Evolutionary conservation across 2,113 vertebrate genomes (phyloP).

Genomic region (Pseudorasbora parva): DNA sequence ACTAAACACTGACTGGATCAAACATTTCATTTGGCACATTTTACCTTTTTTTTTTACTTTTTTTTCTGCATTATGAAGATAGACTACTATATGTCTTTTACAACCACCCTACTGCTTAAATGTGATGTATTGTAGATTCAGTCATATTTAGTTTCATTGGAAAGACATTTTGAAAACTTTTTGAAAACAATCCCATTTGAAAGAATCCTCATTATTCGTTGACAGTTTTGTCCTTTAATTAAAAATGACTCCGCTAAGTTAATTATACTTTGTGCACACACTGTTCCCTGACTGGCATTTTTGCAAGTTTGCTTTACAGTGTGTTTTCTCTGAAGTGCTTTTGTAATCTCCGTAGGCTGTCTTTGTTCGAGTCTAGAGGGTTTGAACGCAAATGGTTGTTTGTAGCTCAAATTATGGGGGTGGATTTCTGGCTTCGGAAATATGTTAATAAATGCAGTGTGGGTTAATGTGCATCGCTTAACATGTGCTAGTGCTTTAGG

Average conservation of each 20-base stretch:
- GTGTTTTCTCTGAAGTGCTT: constrained; percentile 11
- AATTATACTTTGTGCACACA: not conserved
- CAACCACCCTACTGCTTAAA: not conserved
- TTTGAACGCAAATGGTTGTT: constrained; percentile 11
- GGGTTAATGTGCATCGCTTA: constrained; percentile 30
- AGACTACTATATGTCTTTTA: too few relatives aligned
- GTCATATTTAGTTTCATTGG: not conserved
- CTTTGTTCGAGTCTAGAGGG: not conserved
- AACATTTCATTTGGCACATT: too few relatives aligned
- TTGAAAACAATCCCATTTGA: not conserved
- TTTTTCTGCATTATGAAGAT: too few relatives aligned
- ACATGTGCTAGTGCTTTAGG: constrained; percentile 14
- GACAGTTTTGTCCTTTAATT: not conserved
- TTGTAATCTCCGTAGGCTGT: constrained; percentile 8
- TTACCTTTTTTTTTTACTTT: too few relatives aligned
- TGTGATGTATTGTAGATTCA: not conserved
- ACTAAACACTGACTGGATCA: too few relatives aligned
- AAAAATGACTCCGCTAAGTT: not conserved
- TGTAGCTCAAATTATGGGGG: constrained; percentile 6
- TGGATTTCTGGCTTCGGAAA: not conserved
- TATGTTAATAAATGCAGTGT: constrained; percentile 7
- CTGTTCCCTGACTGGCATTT: constrained; percentile 13
- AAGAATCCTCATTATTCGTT: not conserved
- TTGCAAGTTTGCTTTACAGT: not conserved
- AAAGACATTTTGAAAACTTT: too few relatives aligned